These are phyloP conservation scores for Dallia pectoralis DNA, from an alignment of 2,797 vertebrate genomes.

Conservation along the genomic window DNA sequence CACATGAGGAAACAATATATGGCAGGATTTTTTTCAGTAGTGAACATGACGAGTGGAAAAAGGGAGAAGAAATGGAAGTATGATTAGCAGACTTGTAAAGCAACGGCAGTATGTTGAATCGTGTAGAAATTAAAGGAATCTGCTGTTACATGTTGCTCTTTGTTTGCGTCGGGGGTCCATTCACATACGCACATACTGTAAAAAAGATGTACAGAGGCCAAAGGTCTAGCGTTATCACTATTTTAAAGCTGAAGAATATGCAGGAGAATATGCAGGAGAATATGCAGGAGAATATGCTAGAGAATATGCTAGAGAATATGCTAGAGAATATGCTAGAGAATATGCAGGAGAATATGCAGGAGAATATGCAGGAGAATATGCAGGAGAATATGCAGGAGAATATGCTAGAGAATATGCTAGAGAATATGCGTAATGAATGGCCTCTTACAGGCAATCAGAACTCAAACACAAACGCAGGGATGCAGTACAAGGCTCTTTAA, in stretches of 20 bases:
- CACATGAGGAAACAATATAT: too few species aligned
- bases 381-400: not conserved
- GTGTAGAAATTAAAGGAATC: not conserved
- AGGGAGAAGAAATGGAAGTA: not conserved
- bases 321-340: not conserved
- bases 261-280: too few species aligned
- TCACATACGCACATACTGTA: conserved; percentile 17
- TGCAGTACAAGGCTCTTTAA: too few species aligned
- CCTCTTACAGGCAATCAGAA: too few species aligned
- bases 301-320: too few species aligned
- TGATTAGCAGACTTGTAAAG: not conserved
- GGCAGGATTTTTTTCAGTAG: too few species aligned
- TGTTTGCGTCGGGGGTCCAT: not conserved
- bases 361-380: not conserved
- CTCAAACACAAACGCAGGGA: too few species aligned
- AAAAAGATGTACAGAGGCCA: not conserved
- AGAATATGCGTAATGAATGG: too few species aligned
- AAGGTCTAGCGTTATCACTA: too few species aligned
- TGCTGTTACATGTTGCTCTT: not conserved
- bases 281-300: not conserved
- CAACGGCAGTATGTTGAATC: not conserved
- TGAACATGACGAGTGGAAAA: too few species aligned
- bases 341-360: not conserved
- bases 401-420: too few species aligned
- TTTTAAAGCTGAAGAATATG: too few species aligned